Percentiles rank a stretch among this genome's conserved stretches.
These are phyloP conservation scores for Fundulus diaphanus DNA, from an alignment of 2,797 vertebrate species.

Conservation along the genomic window DNA sequence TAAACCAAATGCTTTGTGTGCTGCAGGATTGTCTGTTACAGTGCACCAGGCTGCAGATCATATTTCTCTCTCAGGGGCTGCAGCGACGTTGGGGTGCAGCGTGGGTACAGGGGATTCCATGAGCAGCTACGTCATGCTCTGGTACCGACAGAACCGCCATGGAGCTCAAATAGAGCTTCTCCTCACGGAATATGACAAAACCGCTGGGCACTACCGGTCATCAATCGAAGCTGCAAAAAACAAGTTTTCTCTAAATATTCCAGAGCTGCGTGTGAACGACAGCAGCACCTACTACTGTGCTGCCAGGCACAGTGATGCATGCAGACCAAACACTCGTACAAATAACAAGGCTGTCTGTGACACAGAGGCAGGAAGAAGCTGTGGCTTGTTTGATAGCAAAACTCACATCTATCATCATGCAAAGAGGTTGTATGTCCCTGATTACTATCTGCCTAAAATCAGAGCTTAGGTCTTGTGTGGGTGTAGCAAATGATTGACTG, in stretches of 20 bases:
- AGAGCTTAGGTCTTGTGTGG: no score
- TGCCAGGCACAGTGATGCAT: conserved; percentile 74
- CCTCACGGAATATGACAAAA: conserved; percentile 16
- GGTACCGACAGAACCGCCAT: conserved; percentile 64
- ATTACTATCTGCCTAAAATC: no score
- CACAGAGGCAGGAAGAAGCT: conserved; percentile 30
- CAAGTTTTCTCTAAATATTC: conserved; percentile 64
- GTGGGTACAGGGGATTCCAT: conserved; percentile 56
- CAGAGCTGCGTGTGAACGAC: conserved; percentile 40
- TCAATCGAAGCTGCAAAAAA: conserved; percentile 26
- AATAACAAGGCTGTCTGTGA: conserved; percentile 28
- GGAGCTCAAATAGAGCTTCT: conserved; percentile 52
- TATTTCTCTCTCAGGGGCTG: not conserved
- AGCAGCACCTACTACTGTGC: conserved; percentile 74
- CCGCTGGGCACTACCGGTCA: conserved; percentile 14
- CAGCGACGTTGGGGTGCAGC: conserved; percentile 54
- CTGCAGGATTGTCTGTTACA: conserved; percentile 46
- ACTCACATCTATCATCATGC: not conserved
- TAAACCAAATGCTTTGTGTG: not conserved
- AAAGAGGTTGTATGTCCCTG: no score
- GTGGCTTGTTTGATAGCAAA: conserved; percentile 30
- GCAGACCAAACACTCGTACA: conserved; percentile 49
- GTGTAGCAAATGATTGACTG: not conserved
- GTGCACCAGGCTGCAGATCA: conserved; percentile 49
- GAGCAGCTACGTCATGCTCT: conserved; percentile 65